Conservation (phyloP, 2,113 vertebrate species). For the Glaucidium brasilianum region DNA sequence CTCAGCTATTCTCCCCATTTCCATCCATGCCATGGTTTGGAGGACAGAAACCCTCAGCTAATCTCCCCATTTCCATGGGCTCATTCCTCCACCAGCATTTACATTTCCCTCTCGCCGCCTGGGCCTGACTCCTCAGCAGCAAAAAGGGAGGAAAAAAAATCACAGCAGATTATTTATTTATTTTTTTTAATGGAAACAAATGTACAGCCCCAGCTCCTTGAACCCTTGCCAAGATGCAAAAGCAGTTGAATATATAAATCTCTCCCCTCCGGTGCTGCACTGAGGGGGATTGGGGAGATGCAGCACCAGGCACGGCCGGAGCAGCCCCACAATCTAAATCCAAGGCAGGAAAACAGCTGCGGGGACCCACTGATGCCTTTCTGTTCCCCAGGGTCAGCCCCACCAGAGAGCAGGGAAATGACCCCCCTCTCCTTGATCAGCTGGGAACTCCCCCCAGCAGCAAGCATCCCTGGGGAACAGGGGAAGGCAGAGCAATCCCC, state of each 20-base stretch:
- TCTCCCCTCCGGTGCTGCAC: neutral
- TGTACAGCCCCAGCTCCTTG: constrained; percentile 26
- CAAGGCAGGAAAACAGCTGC: neutral
- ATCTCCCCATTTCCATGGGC: accelerated
- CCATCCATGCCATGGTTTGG: accelerated
- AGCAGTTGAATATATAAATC: constrained; percentile 31
- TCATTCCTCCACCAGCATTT: neutral
- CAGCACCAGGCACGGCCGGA: neutral
- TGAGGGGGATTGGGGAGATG: neutral
- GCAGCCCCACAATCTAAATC: neutral
- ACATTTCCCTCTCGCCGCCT: neutral
- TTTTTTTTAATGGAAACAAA: neutral
- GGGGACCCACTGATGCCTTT: neutral
- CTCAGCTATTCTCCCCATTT: neutral
- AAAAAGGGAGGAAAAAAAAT: neutral
- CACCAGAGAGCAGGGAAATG: neutral
- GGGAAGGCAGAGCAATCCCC: neutral
- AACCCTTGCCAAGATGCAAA: constrained; percentile 14
- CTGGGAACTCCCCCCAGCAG: neutral
- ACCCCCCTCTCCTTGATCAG: neutral
- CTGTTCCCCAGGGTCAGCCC: neutral
- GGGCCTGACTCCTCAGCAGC: neutral
- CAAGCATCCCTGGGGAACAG: neutral
- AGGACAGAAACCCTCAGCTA: neutral
- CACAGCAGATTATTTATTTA: neutral